Conservation (phyloP, 1,140 invertebrate species). For the Oncopodura yosiiana region DNA sequence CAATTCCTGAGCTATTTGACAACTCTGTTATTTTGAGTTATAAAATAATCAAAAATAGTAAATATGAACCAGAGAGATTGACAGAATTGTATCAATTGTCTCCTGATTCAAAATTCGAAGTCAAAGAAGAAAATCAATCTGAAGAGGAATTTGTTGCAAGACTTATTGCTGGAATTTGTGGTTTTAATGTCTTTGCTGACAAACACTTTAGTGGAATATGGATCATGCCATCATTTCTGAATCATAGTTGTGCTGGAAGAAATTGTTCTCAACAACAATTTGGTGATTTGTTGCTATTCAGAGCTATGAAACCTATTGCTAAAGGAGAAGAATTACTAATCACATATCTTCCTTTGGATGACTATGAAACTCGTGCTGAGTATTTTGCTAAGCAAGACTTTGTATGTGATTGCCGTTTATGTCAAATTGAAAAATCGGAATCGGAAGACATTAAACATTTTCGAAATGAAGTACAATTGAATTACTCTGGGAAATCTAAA, state of each 20-base stretch:
- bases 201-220: slow-evolving; percentile 7
- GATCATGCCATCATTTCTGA: slow-evolving; percentile 10
- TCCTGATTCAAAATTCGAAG: not conserved
- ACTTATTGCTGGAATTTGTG: not conserved
- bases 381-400: not conserved
- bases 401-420: not conserved
- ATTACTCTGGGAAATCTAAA: too few relatives aligned
- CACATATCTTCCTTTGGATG: not conserved
- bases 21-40: slow-evolving; percentile 3
- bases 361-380: not conserved
- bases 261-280: slow-evolving; percentile 5
- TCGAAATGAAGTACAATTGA: too few relatives aligned
- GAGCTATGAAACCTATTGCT: slow-evolving; percentile 6
- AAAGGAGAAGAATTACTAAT: slow-evolving; percentile 8
- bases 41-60: not conserved
- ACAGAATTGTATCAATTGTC: not conserved
- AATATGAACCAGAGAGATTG: too few relatives aligned
- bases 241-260: slow-evolving; percentile 8
- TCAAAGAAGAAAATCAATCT: too few relatives aligned
- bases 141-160: too few relatives aligned
- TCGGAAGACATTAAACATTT: too few relatives aligned
- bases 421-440: not conserved
- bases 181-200: not conserved
- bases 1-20: not conserved
- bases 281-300: slow-evolving; percentile 12